Evolutionary conservation across 2,113 vertebrate genomes (phyloP).

Genomic region (Chionodraco myersi): DNA sequence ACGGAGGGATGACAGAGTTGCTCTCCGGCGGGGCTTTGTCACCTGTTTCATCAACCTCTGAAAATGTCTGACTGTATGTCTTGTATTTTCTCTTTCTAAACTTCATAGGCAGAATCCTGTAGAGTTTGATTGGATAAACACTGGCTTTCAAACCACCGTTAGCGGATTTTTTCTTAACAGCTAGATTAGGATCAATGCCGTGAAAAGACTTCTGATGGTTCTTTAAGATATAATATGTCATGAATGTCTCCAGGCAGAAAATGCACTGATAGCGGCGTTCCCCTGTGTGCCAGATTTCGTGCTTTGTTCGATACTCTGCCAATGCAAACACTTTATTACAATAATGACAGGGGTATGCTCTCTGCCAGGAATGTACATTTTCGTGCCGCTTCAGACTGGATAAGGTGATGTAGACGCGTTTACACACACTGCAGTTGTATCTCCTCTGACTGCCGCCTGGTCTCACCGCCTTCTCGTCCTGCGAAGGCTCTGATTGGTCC

Average conservation of each 20-base stretch:
- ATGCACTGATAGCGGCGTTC: constrained; percentile 98
- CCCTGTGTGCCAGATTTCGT: constrained; percentile 98
- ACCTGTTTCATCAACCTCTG: constrained; percentile 78
- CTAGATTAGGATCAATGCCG: constrained; percentile 93
- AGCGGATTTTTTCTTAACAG: constrained; percentile 92
- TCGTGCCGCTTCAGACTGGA: constrained; percentile 97
- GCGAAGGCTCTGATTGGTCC: constrained; percentile 62
- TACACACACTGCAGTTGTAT: constrained; percentile 94
- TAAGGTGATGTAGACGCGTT: constrained; percentile 94
- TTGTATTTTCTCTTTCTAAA: constrained; percentile 92
- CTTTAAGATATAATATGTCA: constrained; percentile 99
- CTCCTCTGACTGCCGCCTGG: constrained; percentile 87
- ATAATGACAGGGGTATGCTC: constrained; percentile 97
- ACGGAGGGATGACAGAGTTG: constrained; percentile 82
- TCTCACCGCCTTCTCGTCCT: constrained; percentile 82
- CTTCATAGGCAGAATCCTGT: constrained; percentile 96
- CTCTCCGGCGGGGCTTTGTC: constrained; percentile 78
- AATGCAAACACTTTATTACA: constrained; percentile 98
- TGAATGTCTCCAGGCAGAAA: constrained; percentile 97
- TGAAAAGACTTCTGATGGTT: constrained; percentile 99
- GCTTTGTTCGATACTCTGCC: constrained; percentile 97
- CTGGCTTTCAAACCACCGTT: constrained; percentile 92
- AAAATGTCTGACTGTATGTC: constrained; percentile 88
- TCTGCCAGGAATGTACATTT: constrained; percentile 97
- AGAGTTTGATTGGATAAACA: constrained; percentile 96